Evolutionary conservation across 2,113 vertebrate genomes (phyloP), one percentile per base, ranked within the genome.

Genomic region (Otocyon megalotis): DNA sequence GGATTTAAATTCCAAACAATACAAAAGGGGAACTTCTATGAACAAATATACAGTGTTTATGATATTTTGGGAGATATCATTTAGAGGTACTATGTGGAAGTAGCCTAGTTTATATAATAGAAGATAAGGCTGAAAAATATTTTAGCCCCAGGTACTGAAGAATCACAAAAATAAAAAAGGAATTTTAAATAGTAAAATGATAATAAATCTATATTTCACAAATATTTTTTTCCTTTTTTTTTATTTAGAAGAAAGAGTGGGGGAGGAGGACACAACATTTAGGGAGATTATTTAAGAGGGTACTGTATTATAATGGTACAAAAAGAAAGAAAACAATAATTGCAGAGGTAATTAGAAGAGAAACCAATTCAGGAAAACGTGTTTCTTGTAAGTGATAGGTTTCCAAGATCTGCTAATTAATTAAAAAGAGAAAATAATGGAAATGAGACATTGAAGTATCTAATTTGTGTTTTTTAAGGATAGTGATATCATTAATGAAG

Each of bases 311-410:
- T 65, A 85, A 69, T 0, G 16, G 15, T 67, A 74, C 22, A 65
- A 92, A 79, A 71, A 50, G 7, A 69, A 22, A 58, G 72, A 22
- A 56, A 76, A 87, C 4, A 30, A 16, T 9, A 50, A 62, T 48
- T 86, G 26, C 35, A 88, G 48, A 88, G 19, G 10, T 32, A 90
- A 86, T 85, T 54, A 92, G 5, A 10, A 81, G 13, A 67, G 22
- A 87, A 92, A 11, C 8, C 76, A 56, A 71, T 82, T 92, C 30
- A 90, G 37, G 20, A 97, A 94, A 82, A 62, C 87, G 24, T 79
- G 56, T 88, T 37, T 96, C 63, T 74, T 93, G 8, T 95, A 81
- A 76, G 6, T 95, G 37, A 82, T 50, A 92, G 50, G 69, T 48
- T 80, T 89, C 15, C 6, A 92, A 82, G 53, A 92, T 94, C 30